phyloP scores from a whole-genome alignment of 2,797 vertebrate genomes.

The Acrossocheilus fasciatus region DNA sequence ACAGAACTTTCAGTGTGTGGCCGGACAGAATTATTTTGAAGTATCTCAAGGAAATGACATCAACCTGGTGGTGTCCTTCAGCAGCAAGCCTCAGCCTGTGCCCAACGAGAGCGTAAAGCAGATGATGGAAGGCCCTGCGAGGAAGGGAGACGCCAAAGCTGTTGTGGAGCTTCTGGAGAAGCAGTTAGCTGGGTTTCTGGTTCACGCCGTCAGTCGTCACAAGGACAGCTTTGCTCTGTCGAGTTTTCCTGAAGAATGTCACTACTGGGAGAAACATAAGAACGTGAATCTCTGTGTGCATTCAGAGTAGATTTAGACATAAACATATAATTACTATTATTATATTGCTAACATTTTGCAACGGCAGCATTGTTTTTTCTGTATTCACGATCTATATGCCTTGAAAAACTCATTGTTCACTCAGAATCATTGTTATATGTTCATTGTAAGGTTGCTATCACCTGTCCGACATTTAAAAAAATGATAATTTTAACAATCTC shows the following conservation, averaged over 20 bases:
- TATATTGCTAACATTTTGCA: neutral
- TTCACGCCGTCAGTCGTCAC: slow-evolving; percentile 79
- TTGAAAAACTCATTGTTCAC: too few relatives aligned
- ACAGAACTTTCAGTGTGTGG: slow-evolving; percentile 77
- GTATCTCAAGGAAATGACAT: slow-evolving; percentile 74
- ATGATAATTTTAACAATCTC: neutral
- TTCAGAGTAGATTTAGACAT: slow-evolving; percentile 66
- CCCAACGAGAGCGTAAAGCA: slow-evolving; percentile 69
- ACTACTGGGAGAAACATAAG: slow-evolving; percentile 83
- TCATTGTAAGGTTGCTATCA: too few relatives aligned
- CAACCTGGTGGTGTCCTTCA: slow-evolving; percentile 79
- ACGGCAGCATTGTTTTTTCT: neutral
- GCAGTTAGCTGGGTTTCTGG: slow-evolving; percentile 75
- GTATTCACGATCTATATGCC: neutral
- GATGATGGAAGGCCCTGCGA: slow-evolving; percentile 73
- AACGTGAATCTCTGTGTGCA: slow-evolving; percentile 80
- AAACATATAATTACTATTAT: neutral
- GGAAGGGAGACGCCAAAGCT: slow-evolving; percentile 69
- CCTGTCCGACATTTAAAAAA: too few relatives aligned
- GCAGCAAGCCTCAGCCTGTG: slow-evolving; percentile 71
- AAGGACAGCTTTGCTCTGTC: slow-evolving; percentile 76
- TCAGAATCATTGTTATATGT: too few relatives aligned
- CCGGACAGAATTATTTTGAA: slow-evolving; percentile 76
- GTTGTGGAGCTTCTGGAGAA: slow-evolving; percentile 77
- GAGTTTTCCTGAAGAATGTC: slow-evolving; percentile 80